A percentile compares a stretch with the other conserved stretches of the same genome.
Conservation (phyloP, 2,888 invertebrate species). For the Cataglyphis cursor region DNA sequence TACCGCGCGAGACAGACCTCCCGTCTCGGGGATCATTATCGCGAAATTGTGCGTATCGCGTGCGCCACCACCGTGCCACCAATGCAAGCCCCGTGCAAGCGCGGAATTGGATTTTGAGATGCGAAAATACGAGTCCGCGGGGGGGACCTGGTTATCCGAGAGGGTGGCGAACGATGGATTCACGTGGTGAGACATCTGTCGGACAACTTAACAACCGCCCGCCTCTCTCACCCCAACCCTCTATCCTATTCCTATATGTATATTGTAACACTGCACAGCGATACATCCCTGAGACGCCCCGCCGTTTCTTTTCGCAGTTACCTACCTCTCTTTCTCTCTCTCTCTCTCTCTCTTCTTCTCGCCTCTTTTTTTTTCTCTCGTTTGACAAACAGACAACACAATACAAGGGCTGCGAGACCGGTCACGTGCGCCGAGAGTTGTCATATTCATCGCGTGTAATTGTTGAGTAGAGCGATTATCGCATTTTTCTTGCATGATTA, state of each 20-base stretch:
- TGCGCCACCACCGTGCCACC: constrained; percentile 1
- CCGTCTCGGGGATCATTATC: constrained; percentile 57
- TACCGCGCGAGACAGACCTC: constrained; percentile 44
- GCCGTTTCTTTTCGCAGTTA: constrained; percentile 69
- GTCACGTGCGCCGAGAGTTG: constrained; percentile 40
- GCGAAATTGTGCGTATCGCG: constrained; percentile 53
- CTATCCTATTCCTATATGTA: constrained; percentile 53
- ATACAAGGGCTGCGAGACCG: constrained; percentile 20
- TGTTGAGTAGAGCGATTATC: constrained; percentile 12
- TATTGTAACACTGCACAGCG: constrained; percentile 78
- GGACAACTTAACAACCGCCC: constrained; percentile 84
- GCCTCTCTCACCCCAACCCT: constrained; percentile 68
- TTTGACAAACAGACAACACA: constrained; percentile 52
- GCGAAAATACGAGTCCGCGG: constrained; percentile 67
- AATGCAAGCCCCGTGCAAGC: constrained; percentile 38
- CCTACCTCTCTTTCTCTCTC: constrained; percentile 45
- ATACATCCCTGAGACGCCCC: constrained; percentile 79
- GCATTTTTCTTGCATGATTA: constrained; percentile 23
- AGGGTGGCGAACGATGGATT: constrained; percentile 76
- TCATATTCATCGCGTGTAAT: constrained; percentile 10
- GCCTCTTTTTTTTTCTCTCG: constrained; percentile 52
- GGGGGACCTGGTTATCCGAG: constrained; percentile 37
- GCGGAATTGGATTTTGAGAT: constrained; percentile 73
- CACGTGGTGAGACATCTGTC: constrained; percentile 86
- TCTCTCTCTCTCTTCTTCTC: constrained; percentile 44